Evolutionary conservation across 1,140 invertebrate species (phyloP), one percentile per base, ranked within the genome.

Genomic region (Phthorimaea operculella): DNA sequence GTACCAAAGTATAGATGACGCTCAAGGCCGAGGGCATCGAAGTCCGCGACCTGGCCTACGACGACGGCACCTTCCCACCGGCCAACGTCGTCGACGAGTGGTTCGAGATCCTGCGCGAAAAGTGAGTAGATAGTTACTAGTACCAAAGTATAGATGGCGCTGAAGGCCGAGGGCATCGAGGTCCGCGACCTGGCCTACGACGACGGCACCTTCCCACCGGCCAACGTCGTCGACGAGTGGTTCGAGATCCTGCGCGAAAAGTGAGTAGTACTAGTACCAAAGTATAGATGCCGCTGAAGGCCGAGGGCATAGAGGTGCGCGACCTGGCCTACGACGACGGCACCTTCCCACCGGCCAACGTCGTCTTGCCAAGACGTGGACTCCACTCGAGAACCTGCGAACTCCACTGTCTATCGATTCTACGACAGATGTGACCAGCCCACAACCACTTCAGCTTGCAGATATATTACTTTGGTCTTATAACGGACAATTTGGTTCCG

Each of bases 341-440:
- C 63, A 93, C 92, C 75, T 94, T 93, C 82, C 94, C 94, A 70
- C 93, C 94, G 34, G 7, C 34, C 7, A 9, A 94, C 86, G 91
- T 98, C 52, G 92, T 98, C 58, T n/a, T n/a, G n/a, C n/a, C n/a
- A n/a, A n/a, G 94, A 97, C 64, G 68, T 98, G 96, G 96, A n/a
- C n/a, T n/a, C n/a, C n/a, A n/a, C 95, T 98, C 81, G 92, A 96
- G 76, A 89, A 98, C 58, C 86, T 98, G 60, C 90, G 92, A n/a
- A n/a, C n/a, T n/a, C n/a, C n/a, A n/a, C n/a, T n/a, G n/a, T n/a
- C n/a, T n/a, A n/a, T n/a, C n/a, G n/a, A n/a, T n/a, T n/a, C n/a
- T n/a, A n/a, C n/a, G n/a, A n/a, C n/a, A n/a, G n/a, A n/a, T n/a
- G n/a, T n/a, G n/a, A n/a, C n/a, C n/a, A n/a, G n/a, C n/a, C n/a